Conservation (phyloP, 2,113 vertebrate genomes). For the Myotis yumanensis region DNA sequence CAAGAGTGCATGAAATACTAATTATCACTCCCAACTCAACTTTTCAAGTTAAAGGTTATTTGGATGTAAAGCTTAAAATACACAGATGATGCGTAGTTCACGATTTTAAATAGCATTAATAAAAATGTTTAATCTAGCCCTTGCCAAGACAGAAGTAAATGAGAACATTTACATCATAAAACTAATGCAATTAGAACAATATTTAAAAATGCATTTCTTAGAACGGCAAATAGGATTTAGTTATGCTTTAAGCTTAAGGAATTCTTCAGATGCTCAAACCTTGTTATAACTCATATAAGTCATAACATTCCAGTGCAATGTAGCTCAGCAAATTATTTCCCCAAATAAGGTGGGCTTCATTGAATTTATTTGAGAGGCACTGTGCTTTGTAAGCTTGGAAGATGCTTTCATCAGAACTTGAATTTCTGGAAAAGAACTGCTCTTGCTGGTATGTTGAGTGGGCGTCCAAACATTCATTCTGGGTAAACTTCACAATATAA, state of each 20-base stretch:
- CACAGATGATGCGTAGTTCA: background rate
- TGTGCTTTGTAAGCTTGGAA: background rate
- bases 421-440: constrained; percentile 56
- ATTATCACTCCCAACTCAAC: background rate
- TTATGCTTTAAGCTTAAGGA: background rate
- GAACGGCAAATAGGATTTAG: background rate
- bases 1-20: background rate
- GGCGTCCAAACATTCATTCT: constrained; percentile 59
- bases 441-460: constrained; percentile 39
- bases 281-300: background rate
- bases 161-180: background rate
- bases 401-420: constrained; percentile 25
- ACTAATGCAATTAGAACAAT: background rate
- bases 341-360: background rate
- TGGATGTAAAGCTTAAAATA: constrained; percentile 31
- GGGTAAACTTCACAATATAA: constrained; percentile 48
- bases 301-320: background rate
- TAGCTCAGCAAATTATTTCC: constrained; percentile 14
- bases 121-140: background rate
- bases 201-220: background rate
- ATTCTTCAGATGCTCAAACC: background rate
- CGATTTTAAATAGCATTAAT: constrained; percentile 38
- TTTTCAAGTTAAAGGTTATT: constrained; percentile 28
- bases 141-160: constrained; percentile 17
- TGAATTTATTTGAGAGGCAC: background rate